Evolutionary conservation across 2,113 vertebrate species (phyloP), one percentile per base, ranked within the genome.

Genomic region (Budorcas taxicolor): DNA sequence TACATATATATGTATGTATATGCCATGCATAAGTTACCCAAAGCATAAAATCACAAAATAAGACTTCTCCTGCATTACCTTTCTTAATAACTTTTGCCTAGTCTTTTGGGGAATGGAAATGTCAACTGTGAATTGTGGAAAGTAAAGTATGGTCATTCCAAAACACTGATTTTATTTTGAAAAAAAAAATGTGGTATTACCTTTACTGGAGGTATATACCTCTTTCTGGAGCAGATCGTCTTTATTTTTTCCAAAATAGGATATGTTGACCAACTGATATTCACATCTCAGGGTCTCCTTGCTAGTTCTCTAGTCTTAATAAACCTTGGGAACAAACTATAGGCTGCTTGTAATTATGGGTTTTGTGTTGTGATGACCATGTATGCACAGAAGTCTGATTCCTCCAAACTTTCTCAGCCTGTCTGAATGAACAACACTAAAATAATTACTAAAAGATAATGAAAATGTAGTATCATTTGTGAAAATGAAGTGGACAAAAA

Each of bases 41-140:
- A 95, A 95, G 27, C 3, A 82, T 88, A 86, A 94, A 95, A 91
- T 95, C 7, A 94, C 23, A 91, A 91, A 96, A 64, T 47, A 87
- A 88, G 12, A 55, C 1, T 60, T 94, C 29, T 88, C 93, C 71
- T 92, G 6, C 12, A 45, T 10, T 29, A 94, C 0, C 3, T 96
- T 81, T 89, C 53, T 53, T 4, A n/a, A 33, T 93, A 60, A 67
- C 11, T 80, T 93, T 96, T 94, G 62, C 25, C 6, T 5, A 43
- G 21, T 74, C 9, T 94, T 94, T 27, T n/a, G 13, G 16, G 1
- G 4, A 87, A 64, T 74, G 16, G 43, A 14, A 16, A 45, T 33
- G 81, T 53, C 17, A 95, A n/a, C 5, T 93, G 16, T 92, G 19
- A 62, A 50, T 36, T 84, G 17, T 45, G 27, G 31, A 97, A 87